These are phyloP conservation scores for Lasius platythorax DNA, from an alignment of 2,888 invertebrate species.

Conservation along the genomic window DNA sequence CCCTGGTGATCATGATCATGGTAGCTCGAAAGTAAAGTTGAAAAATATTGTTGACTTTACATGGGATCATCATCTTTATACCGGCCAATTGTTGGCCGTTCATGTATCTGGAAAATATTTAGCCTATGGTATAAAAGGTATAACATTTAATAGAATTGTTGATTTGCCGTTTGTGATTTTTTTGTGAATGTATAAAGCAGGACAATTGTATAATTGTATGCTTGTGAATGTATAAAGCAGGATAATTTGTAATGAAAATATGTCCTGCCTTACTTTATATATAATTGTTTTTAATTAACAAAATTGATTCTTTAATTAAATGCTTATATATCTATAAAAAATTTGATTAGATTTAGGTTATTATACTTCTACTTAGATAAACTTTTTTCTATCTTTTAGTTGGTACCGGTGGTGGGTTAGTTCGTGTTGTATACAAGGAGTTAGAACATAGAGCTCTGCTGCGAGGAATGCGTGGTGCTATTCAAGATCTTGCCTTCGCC, in stretches of 20 bases:
- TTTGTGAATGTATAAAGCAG: neutral
- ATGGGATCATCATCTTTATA: conserved; percentile 96
- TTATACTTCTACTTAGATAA: neutral
- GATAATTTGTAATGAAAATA: neutral
- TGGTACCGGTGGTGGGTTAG: conserved; percentile 89
- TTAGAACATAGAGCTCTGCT: conserved; percentile 92
- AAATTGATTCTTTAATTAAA: neutral
- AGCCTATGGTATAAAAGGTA: conserved; percentile 97
- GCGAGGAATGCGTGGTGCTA: conserved; percentile 94
- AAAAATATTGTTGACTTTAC: conserved; percentile 96
- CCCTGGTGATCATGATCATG: conserved; percentile 91
- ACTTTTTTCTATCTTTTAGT: conserved; percentile 68
- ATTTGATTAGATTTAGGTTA: neutral
- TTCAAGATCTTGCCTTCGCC: conserved; percentile 97
- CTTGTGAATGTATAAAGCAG: neutral
- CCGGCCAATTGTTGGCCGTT: conserved; percentile 95
- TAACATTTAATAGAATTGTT: conserved; percentile 69
- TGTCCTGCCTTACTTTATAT: conserved; percentile 1
- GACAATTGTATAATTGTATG: no score
- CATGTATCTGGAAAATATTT: conserved; percentile 94
- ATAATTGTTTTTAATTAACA: conserved; percentile 14
- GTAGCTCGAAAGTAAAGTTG: conserved; percentile 96
- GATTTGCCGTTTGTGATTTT: neutral
- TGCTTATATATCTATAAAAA: neutral
- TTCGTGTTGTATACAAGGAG: conserved; percentile 93